A percentile compares a stretch with the other conserved stretches of the same genome.
phyloP scores from a whole-genome alignment of 1,140 invertebrate genomes.

The Holcopasites calliopsidis region DNA sequence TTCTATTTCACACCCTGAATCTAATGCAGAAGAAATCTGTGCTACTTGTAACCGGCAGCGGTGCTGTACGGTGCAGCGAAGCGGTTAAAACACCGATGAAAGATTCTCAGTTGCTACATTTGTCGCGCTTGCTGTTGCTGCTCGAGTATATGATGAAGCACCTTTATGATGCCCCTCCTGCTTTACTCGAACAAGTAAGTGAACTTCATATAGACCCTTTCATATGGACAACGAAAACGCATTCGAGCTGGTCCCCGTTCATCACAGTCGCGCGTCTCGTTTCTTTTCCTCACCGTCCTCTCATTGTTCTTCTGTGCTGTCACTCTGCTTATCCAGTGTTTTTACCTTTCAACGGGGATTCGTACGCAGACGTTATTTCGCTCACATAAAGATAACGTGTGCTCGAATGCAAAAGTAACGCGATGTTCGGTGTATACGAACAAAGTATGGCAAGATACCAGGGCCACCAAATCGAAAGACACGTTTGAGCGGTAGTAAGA shows the following conservation, averaged over 20 bases:
- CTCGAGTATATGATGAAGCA: slow-evolving; percentile 97
- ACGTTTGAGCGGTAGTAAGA: slow-evolving; percentile 78
- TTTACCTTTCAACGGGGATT: not conserved
- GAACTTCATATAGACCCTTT: slow-evolving; percentile 17
- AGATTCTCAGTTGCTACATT: slow-evolving; percentile 88
- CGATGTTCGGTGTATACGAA: not conserved
- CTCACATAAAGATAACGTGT: slow-evolving; percentile 1
- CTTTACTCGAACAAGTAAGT: slow-evolving; percentile 87
- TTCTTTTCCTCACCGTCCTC: slow-evolving; percentile 11
- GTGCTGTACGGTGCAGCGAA: slow-evolving; percentile 84
- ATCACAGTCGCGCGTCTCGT: slow-evolving; percentile 10
- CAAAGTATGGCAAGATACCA: slow-evolving; percentile 69
- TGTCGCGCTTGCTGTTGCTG: slow-evolving; percentile 92
- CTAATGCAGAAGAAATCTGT: slow-evolving; percentile 98
- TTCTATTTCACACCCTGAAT: slow-evolving; percentile 96
- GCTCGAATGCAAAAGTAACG: slow-evolving; percentile 71
- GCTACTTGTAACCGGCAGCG: slow-evolving; percentile 88
- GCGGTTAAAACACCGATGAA: slow-evolving; percentile 82
- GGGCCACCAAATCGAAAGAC: slow-evolving; percentile 76
- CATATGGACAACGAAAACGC: not conserved
- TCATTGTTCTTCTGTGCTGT: not conserved
- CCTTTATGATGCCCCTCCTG: slow-evolving; percentile 92
- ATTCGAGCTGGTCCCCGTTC: slow-evolving; percentile 12
- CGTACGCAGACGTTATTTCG: not conserved
- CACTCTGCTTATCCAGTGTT: not conserved